phyloP scores from a whole-genome alignment of 2,888 invertebrate genomes.

The Cosmia pyralina region DNA sequence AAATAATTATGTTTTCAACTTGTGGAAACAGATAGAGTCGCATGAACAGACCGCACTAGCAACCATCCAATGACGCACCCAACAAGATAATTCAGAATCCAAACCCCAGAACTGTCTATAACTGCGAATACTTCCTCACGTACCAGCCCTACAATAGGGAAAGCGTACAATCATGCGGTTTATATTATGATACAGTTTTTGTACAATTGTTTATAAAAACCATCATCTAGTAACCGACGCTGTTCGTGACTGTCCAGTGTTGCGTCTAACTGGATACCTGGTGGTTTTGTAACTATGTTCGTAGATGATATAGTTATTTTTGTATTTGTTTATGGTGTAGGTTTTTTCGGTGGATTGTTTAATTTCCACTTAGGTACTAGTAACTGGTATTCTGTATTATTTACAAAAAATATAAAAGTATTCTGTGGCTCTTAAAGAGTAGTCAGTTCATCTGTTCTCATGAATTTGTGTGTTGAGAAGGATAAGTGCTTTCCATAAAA shows the following conservation, averaged over 20 bases:
- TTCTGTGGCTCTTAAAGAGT: too few relatives aligned
- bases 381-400: neutral
- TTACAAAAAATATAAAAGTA: neutral
- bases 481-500: too few relatives aligned
- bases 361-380: conserved; percentile 8
- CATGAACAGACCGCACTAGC: neutral
- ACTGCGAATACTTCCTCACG: conserved; percentile 61
- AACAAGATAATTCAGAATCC: conserved; percentile 28
- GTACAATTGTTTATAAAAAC: conserved; percentile 78
- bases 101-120: conserved; percentile 51
- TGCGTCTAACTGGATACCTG: conserved; percentile 70
- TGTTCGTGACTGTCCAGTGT: conserved; percentile 79
- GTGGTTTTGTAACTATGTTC: conserved; percentile 48
- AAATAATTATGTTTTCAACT: too few relatives aligned
- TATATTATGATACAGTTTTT: conserved; percentile 82
- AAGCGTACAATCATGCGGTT: conserved; percentile 82
- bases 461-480: too few relatives aligned
- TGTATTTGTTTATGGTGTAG: conserved; percentile 27
- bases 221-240: conserved; percentile 79
- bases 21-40: too few relatives aligned
- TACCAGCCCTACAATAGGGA: conserved; percentile 65
- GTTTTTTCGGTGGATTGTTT: conserved; percentile 19
- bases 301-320: conserved; percentile 42
- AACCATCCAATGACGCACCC: conserved; percentile 4
- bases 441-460: too few relatives aligned